These are phyloP conservation scores for Acheta domesticus DNA, from an alignment of 2,888 invertebrate genomes.

Conservation along the genomic window DNA sequence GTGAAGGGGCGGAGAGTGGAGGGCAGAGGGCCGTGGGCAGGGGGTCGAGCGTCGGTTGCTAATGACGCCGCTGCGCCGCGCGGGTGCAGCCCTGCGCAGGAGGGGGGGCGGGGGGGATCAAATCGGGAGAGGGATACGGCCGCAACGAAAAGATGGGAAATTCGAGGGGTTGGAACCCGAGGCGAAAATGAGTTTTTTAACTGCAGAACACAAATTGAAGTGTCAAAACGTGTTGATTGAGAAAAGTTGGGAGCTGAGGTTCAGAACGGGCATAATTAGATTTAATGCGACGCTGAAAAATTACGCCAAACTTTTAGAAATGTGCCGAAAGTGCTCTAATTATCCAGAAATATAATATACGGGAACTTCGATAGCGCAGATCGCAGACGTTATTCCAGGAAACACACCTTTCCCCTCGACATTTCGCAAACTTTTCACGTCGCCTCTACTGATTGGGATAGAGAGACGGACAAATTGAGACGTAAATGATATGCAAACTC, in stretches of 20 bases:
- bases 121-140: too few species aligned
- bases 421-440: not conserved
- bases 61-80: too few species aligned
- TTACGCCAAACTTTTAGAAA: conserved; percentile 8
- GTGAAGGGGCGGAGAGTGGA: too few species aligned
- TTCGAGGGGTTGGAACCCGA: too few species aligned
- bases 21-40: too few species aligned
- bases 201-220: conserved; percentile 18
- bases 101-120: too few species aligned
- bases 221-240: conserved; percentile 18
- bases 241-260: not conserved
- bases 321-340: not conserved
- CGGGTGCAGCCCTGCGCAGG: too few species aligned
- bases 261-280: not conserved
- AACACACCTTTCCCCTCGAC: not conserved
- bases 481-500: conserved; percentile 10
- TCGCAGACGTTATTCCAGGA: not conserved
- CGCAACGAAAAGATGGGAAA: too few species aligned
- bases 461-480: not conserved
- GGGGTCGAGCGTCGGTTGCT: too few species aligned
- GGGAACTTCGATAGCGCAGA: not conserved
- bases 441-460: not conserved
- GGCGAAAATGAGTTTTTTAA: conserved; percentile 7
- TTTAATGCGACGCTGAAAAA: conserved; percentile 8
- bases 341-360: conserved; percentile 11